Conservation (phyloP, 1,140 invertebrate genomes). For the Drosophila kepulauana region DNA sequence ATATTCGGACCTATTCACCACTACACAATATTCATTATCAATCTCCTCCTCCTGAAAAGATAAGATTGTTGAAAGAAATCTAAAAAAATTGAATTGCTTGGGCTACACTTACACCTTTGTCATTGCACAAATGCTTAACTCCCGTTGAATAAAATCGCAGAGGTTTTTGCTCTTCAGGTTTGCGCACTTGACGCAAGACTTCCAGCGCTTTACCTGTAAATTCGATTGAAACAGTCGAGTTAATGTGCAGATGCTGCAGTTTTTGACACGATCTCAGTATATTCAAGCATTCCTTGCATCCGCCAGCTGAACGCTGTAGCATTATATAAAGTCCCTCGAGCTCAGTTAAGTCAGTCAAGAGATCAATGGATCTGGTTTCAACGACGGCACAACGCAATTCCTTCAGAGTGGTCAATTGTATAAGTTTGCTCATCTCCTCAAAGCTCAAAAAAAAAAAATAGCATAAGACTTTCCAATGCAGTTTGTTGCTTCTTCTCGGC, state of each 20-base stretch:
- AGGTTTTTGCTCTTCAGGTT: constrained; percentile 14
- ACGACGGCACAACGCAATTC: constrained; percentile 12
- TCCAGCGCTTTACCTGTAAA: constrained; percentile 8
- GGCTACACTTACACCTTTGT: constrained; percentile 8
- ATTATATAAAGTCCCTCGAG: constrained; percentile 29
- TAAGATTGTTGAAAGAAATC: background rate
- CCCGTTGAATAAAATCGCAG: constrained; percentile 15
- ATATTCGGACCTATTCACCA: constrained; percentile 4
- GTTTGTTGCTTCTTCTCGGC: background rate
- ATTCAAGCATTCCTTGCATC: constrained; percentile 12
- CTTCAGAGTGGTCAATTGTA: background rate
- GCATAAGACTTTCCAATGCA: constrained; percentile 1
- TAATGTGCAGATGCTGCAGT: constrained; percentile 14
- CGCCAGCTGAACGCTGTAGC: background rate
- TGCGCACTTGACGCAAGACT: constrained; percentile 11
- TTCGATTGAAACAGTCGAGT: constrained; percentile 13
- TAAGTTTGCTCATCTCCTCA: constrained; percentile 13
- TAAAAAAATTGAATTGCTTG: background rate
- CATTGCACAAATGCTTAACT: constrained; percentile 9
- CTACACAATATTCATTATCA: constrained; percentile 15
- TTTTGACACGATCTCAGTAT: constrained; percentile 9
- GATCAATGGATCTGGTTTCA: constrained; percentile 23
- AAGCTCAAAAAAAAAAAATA: background rate
- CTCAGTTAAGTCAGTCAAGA: constrained; percentile 19
- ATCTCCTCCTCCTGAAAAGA: constrained; percentile 15